Evolutionary conservation across 2,888 invertebrate genomes (phyloP), one percentile per base, ranked within the genome.

Genomic region (Disparrhopalites patrizii): DNA sequence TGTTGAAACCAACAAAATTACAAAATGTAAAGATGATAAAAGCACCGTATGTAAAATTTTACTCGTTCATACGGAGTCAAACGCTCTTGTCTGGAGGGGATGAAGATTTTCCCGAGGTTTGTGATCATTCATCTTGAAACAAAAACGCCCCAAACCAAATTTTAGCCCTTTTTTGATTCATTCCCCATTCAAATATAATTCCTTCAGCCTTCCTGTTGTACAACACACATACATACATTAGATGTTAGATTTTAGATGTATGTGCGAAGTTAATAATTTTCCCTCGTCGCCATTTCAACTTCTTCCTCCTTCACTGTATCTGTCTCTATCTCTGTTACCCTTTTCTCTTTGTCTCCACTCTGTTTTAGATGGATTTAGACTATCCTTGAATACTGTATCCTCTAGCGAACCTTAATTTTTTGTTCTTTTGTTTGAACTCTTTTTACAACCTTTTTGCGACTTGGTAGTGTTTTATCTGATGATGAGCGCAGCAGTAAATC

Each of bases 1-100:
- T 47, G 47, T 25, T 36, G 36, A 54, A 77, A 76, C 78, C 77
- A 77, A 77, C 71, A 77, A 77, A 69, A 60, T 76, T 78, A 77
- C 64, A 71, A 70, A 72, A 74, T 60, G 77, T 81, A 83, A 85
- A 93, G 93, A 89, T 92, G 84, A 88, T 93, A 87, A 93, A 93
- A 90, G 92, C 93, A 82, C 93, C 93, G 80, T 93, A 92, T 85
- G 90, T 90, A 85, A 93, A 93, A 88, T 89, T 93, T 25, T 40
- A 51, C 36, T 61, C 60, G 60, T 91, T 93, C 84, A 89, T 93
- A 87, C 92, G 91, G 90, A 92, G 90, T 83, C 89, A 90, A 83
- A 76, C 76, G 57, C 72, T 74, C 52, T 73, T 75, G 66, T 74
- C 76, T 51, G 72, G 72, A 65, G 73, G 67, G 43, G 65, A 54